Percentiles rank a stretch among this genome's conserved stretches.
phyloP scores from a whole-genome alignment of 1,140 invertebrate species.

The Bombus huntii region DNA sequence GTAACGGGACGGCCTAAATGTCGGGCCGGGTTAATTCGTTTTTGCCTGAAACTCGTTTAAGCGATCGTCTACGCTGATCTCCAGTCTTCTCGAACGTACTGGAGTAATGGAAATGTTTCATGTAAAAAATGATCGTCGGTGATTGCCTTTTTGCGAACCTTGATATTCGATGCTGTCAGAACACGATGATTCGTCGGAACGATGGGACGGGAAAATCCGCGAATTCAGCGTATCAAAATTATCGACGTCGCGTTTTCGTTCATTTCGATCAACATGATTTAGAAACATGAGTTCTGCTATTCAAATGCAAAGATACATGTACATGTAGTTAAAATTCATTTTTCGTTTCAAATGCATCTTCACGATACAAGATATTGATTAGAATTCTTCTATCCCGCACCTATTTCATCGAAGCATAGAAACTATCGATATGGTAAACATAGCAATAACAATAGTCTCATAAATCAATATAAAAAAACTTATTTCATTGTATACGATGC shows the following conservation, averaged over 20 bases:
- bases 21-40: constrained; percentile 35
- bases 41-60: constrained; percentile 31
- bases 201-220: not conserved
- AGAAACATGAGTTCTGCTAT: not conserved
- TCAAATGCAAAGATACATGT: no score
- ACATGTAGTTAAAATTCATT: no score
- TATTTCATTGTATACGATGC: not conserved
- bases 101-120: constrained; percentile 30
- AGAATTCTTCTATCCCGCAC: not conserved
- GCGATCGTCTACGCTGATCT: not conserved
- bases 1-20: constrained; percentile 47
- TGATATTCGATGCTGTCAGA: not conserved
- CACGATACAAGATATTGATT: not conserved
- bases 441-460: no score
- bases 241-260: not conserved
- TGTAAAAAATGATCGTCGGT: constrained; percentile 10
- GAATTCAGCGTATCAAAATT: not conserved
- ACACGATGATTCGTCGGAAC: not conserved
- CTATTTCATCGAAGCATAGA: not conserved
- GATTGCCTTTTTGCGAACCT: constrained; percentile 3
- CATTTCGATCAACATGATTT: not conserved
- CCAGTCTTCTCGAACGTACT: not conserved
- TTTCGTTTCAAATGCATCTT: not conserved
- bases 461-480: not conserved
- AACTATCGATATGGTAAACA: not conserved